Evolutionary conservation across 2,888 invertebrate species (phyloP).

Genomic region (Herminia tarsipennalis): DNA sequence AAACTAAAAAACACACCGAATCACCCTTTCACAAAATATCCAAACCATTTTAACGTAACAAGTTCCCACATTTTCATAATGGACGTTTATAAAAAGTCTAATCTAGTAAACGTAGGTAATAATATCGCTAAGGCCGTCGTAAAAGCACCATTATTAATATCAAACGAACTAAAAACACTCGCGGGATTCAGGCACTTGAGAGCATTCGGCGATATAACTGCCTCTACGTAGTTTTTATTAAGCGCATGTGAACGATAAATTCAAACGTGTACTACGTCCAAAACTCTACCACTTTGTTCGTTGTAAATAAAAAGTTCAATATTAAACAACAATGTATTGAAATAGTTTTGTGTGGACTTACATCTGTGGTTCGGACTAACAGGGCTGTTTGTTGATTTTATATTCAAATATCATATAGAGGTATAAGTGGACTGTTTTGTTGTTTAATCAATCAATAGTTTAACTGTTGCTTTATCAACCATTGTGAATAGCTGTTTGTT

Average conservation of each 20-base stretch:
- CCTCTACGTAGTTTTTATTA: slow-evolving; percentile 68
- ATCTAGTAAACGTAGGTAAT: slow-evolving; percentile 49
- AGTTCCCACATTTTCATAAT: slow-evolving; percentile 30
- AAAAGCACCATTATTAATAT: slow-evolving; percentile 52
- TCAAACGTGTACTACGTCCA: slow-evolving; percentile 67
- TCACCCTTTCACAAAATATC: slow-evolving; percentile 5
- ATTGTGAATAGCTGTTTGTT: slow-evolving; percentile 23
- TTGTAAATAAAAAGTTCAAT: slow-evolving; percentile 75
- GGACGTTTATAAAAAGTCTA: slow-evolving; percentile 37
- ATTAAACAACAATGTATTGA: slow-evolving; percentile 65
- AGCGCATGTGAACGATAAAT: slow-evolving; percentile 71
- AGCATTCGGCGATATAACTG: slow-evolving; percentile 49
- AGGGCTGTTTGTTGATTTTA: slow-evolving; percentile 41
- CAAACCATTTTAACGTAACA: slow-evolving; percentile 8
- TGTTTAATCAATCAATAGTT: slow-evolving; percentile 18
- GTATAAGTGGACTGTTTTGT: slow-evolving; percentile 30
- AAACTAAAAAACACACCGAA: neutral
- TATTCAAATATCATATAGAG: slow-evolving; percentile 40
- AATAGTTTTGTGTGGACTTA: slow-evolving; percentile 57
- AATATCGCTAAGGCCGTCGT: slow-evolving; percentile 42
- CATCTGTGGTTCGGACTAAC: slow-evolving; percentile 69
- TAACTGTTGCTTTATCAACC: slow-evolving; percentile 9
- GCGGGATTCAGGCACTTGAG: slow-evolving; percentile 49
- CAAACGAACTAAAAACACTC: slow-evolving; percentile 48
- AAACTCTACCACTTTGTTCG: slow-evolving; percentile 70